Evolutionary conservation across 2,797 vertebrate species (phyloP), one percentile per base, ranked within the genome.

Genomic region (Tadarida brasiliensis): DNA sequence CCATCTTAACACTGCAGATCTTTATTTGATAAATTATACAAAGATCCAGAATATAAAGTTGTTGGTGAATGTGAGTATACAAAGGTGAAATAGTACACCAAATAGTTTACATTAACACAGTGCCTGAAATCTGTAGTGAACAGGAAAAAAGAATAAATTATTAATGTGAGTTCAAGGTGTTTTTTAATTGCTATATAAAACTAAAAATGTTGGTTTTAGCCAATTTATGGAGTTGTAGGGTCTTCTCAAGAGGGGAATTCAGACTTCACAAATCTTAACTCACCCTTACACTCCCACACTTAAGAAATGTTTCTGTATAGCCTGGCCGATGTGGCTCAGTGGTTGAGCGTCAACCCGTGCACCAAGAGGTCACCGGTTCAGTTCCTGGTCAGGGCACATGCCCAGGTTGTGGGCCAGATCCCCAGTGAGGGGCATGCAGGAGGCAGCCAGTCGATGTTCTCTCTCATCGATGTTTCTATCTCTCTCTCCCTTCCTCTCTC

Each of bases 161-260:
- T 90, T 54, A 47, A 3, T 81, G 89, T 63, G 39, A 94, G 95
- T 95, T 73, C 1, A 47, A 61, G 11, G 51, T 70, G 2, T 49
- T 87, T 39, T 26, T 15, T 54, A 86, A 33, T 54, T 81, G 30
- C 5, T 49, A 14, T 30, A 28, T 57, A 92, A 95, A 94, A 92
- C 47, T 30, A 94, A 96, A 94, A 94, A 74, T 7, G 4, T 68
- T 83, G 35, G 96, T 98, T 96, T 97, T 83, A 97, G 65, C 11
- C 61, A 73, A 70, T 63, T 76, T 49, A 63, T n/a, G n/a, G 65
- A 96, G 33, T 96, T 97, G 96, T 96, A 95, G 5, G 28, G 11
- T 16, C 15, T 92, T 89, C 91, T 92, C 30, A 39, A 61, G 56
- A 82, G 15, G 0, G 3, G 0, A 47, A 87, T 77, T 96, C 35